phyloP scores from a whole-genome alignment of 1,140 invertebrate species.

The Lepeophtheirus salmonis region DNA sequence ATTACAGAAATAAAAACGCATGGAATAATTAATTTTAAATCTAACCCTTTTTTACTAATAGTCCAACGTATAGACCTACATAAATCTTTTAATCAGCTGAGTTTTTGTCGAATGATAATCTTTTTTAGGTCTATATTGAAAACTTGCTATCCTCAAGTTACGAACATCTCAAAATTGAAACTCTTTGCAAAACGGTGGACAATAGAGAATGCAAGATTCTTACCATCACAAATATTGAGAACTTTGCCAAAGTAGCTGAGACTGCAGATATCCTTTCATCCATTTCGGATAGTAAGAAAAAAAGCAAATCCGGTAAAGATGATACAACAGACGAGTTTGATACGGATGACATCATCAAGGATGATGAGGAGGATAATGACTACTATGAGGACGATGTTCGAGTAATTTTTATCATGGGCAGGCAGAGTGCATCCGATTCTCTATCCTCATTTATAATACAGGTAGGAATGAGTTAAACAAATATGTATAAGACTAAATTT shows the following conservation, averaged over 20 bases:
- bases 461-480: too few relatives aligned
- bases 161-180: too few relatives aligned
- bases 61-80: too few relatives aligned
- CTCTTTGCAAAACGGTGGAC: background rate
- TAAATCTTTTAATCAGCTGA: too few relatives aligned
- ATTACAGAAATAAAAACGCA: too few relatives aligned
- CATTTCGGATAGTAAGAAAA: background rate
- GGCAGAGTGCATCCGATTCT: background rate
- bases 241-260: background rate
- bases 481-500: too few relatives aligned
- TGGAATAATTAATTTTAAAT: too few relatives aligned
- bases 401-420: slow-evolving; percentile 11
- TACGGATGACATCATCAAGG: background rate
- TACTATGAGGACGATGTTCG: slow-evolving; percentile 1
- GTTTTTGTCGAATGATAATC: too few relatives aligned
- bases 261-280: background rate
- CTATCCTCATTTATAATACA: slow-evolving; percentile 9
- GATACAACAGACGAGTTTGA: slow-evolving; percentile 4
- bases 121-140: too few relatives aligned
- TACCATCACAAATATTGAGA: slow-evolving; percentile 1
- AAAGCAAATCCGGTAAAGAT: too few relatives aligned
- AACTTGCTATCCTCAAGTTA: too few relatives aligned
- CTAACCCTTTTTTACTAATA: too few relatives aligned
- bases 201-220: background rate
- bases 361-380: slow-evolving; percentile 5